Percentiles rank a stretch among this genome's conserved stretches.
Evolutionary conservation across 2,888 invertebrate species (phyloP).

Genomic region (Criorhina ranunculi): DNA sequence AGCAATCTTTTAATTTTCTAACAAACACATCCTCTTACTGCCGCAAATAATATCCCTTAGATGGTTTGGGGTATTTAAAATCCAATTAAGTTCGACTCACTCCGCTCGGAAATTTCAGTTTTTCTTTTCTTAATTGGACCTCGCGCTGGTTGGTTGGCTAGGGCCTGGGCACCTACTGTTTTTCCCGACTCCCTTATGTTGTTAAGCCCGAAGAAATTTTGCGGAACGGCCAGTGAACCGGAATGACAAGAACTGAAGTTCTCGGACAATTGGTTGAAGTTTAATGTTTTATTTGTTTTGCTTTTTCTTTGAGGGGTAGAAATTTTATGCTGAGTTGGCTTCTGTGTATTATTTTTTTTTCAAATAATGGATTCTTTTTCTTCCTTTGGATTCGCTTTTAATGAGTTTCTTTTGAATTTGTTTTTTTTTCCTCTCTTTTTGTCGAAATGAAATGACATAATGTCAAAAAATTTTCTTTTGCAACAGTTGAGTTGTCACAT

Average conservation of each 20-base stretch:
- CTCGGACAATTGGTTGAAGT: constrained; percentile 75
- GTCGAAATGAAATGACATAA: constrained; percentile 62
- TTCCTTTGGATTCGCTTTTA: constrained; percentile 62
- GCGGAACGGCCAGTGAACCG: constrained; percentile 72
- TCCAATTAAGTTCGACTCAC: constrained; percentile 73
- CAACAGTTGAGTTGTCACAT: constrained; percentile 74
- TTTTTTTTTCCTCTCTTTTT: constrained; percentile 45
- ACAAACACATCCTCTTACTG: constrained; percentile 68
- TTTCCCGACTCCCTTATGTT: constrained; percentile 18
- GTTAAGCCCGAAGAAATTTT: constrained; percentile 68
- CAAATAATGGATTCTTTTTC: constrained; percentile 64
- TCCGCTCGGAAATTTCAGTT: constrained; percentile 63
- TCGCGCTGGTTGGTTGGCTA: constrained; percentile 23
- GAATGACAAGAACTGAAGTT: constrained; percentile 76
- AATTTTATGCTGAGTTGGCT: constrained; percentile 73
- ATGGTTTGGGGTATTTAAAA: constrained; percentile 74
- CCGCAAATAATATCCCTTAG: constrained; percentile 67
- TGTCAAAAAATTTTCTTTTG: constrained; percentile 63
- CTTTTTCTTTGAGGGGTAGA: constrained; percentile 50
- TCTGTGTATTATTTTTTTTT: constrained; percentile 46
- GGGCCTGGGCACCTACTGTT: constrained; percentile 7
- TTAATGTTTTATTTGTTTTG: constrained; percentile 58
- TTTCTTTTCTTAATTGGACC: constrained; percentile 73
- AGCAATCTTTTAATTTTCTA: constrained; percentile 51
- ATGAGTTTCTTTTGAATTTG: constrained; percentile 71